Conservation (phyloP, 2,888 invertebrate species). For the Synanthedon andrenaeformis region DNA sequence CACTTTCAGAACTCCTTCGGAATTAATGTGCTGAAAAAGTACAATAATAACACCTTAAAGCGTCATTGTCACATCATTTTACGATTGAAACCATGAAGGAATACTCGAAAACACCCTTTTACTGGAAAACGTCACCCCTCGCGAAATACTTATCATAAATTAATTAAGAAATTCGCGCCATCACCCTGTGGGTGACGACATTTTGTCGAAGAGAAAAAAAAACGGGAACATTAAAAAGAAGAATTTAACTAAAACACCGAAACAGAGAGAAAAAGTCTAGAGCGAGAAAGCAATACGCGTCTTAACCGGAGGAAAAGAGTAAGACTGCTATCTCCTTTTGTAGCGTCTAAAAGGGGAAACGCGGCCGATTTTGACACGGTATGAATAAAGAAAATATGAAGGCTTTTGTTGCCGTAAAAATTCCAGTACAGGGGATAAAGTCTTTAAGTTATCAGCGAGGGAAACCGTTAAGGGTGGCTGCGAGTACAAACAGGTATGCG, state of each 20-base stretch:
- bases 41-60: slow-evolving; percentile 32
- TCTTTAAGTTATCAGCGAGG: slow-evolving; percentile 66
- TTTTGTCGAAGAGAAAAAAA: slow-evolving; percentile 26
- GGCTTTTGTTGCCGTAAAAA: slow-evolving; percentile 68
- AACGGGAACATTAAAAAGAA: slow-evolving; percentile 41
- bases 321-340: slow-evolving; percentile 49
- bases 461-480: slow-evolving; percentile 33
- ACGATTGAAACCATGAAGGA: slow-evolving; percentile 27
- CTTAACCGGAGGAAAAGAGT: slow-evolving; percentile 59
- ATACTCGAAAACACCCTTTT: slow-evolving; percentile 40
- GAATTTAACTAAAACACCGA: slow-evolving; percentile 47
- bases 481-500: slow-evolving; percentile 17
- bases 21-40: slow-evolving; percentile 45
- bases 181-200: slow-evolving; percentile 57
- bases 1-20: slow-evolving; percentile 27
- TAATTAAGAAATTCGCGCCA: slow-evolving; percentile 61
- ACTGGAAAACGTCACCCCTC: slow-evolving; percentile 25
- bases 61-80: slow-evolving; percentile 37
- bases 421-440: slow-evolving; percentile 67
- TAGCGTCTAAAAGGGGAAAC: slow-evolving; percentile 39
- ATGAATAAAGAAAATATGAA: slow-evolving; percentile 70
- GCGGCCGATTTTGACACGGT: slow-evolving; percentile 61
- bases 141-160: slow-evolving; percentile 58
- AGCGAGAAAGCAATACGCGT: slow-evolving; percentile 33
- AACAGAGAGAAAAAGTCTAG: slow-evolving; percentile 37